Evolutionary conservation across 2,888 invertebrate genomes (phyloP).

Genomic region (Phlogophora meticulosa): DNA sequence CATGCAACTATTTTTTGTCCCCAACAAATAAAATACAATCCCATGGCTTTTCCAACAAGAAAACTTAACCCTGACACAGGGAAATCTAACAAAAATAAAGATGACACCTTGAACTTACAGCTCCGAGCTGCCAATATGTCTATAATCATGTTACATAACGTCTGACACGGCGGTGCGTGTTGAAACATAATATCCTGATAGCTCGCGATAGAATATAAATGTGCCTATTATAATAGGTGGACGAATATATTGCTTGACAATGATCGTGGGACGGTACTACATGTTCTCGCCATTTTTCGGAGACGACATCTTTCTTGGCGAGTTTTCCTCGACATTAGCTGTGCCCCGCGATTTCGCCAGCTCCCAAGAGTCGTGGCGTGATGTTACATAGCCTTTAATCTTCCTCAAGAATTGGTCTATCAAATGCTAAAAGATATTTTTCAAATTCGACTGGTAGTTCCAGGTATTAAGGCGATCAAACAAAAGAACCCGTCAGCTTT

Average conservation of each 20-base stretch:
- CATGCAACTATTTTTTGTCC: too few relatives aligned
- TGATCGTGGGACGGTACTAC: constrained; percentile 36
- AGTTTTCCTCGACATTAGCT: constrained; percentile 14
- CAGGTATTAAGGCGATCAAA: too few relatives aligned
- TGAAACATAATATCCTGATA: constrained; percentile 48
- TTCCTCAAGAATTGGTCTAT: too few relatives aligned
- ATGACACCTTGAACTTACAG: constrained; percentile 49
- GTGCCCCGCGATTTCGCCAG: too few relatives aligned
- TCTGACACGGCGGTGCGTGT: constrained; percentile 12
- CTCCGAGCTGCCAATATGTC: constrained; percentile 5
- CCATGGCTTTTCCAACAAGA: too few relatives aligned
- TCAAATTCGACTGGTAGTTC: too few relatives aligned
- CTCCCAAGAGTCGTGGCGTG: too few relatives aligned
- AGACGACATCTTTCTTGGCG: not conserved
- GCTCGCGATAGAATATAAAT: constrained; percentile 59
- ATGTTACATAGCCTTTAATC: too few relatives aligned
- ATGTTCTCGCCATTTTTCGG: constrained; percentile 9
- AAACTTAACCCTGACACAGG: not conserved
- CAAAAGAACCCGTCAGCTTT: too few relatives aligned
- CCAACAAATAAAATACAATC: too few relatives aligned
- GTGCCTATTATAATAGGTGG: constrained; percentile 51
- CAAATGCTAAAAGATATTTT: too few relatives aligned
- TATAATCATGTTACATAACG: constrained; percentile 41
- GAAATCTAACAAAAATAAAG: constrained; percentile 20
- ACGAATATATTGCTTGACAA: constrained; percentile 63